Base-by-base conservation (phyloP, 2,888 invertebrate genomes). In the Anarsia innoxiella region DNA sequence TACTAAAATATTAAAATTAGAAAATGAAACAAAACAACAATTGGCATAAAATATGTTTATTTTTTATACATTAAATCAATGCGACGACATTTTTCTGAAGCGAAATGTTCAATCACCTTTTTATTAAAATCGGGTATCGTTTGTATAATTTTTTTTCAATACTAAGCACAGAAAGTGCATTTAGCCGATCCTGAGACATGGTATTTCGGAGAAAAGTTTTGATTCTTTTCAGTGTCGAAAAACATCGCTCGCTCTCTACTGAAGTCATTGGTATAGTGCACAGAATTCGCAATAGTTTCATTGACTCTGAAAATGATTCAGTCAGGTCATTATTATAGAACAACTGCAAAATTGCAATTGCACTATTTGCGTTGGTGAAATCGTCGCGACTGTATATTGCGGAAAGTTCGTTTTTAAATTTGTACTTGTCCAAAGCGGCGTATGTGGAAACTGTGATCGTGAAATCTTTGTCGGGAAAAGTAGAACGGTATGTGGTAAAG, bases 141-240 rank as follows among this genome's bases (percentile, higher is more conserved):
- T 29, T 37, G 29, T 34, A 44, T 40, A 31, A 19, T 19, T 19
- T 19, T 3, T 38, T 42, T 43, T 40, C 38, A 12, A 48, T 45
- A 16, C 33, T 37, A 11, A 44, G 29, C 30, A 46, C 26, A 38
- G 32, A 42, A 29, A 41, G 23, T 32, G 39, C 42, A 38, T 45
- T 40, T 19, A 44, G 39, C 28, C 46, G 40, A 31, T 42, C 48
- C 30, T 45, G 42, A 11, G 40, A 29, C 45, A 44, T 41, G 31
- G 45, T 47, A 15, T 49, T 49, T 40, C 45, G 23, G 3, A 40
- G 27, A 47, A 49, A 49, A 6, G 46, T 41, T 43, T 47, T 49
- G 8, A 45, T 37, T 45, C 40, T 46, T 15, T 49, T 45, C 30
- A 42, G 37, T 34, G 41, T 43, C 30, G 41, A 45, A 42, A 41